Evolutionary conservation across 2,113 vertebrate species (phyloP).

Genomic region (Toxostoma redivivum): DNA sequence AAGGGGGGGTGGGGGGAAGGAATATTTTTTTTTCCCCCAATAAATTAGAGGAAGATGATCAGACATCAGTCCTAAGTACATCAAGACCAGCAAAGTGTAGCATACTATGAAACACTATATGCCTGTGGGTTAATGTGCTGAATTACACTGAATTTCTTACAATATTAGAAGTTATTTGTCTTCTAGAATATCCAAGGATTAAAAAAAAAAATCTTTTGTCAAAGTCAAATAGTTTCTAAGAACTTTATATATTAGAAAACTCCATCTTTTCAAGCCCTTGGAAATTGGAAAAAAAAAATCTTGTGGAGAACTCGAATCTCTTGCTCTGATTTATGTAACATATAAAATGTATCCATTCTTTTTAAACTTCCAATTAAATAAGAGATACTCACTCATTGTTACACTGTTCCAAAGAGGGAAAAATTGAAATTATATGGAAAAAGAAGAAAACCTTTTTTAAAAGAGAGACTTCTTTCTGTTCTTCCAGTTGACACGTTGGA

Average conservation of each 20-base stretch:
- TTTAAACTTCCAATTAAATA: conserved; percentile 28
- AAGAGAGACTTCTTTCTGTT: background rate
- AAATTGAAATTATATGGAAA: background rate
- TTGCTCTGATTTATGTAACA: conserved; percentile 11
- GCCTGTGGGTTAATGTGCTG: background rate
- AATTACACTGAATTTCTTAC: background rate
- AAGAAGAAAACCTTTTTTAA: background rate
- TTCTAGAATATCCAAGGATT: background rate
- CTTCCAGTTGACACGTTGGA: background rate
- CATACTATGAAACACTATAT: fast-evolving
- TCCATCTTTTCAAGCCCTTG: background rate
- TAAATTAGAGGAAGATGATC: background rate
- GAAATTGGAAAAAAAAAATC: background rate
- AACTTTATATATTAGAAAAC: background rate
- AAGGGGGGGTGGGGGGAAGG: fast-evolving
- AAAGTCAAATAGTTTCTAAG: background rate
- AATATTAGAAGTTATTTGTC: background rate
- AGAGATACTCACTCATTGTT: background rate
- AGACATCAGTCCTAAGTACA: background rate
- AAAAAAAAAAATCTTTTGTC: background rate
- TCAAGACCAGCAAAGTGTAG: background rate
- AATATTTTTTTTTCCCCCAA: fast-evolving
- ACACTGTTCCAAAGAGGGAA: background rate
- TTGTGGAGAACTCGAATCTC: background rate
- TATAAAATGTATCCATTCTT: conserved; percentile 1